phyloP scores from a whole-genome alignment of 1,140 invertebrate species.

The Holotrichia oblita region DNA sequence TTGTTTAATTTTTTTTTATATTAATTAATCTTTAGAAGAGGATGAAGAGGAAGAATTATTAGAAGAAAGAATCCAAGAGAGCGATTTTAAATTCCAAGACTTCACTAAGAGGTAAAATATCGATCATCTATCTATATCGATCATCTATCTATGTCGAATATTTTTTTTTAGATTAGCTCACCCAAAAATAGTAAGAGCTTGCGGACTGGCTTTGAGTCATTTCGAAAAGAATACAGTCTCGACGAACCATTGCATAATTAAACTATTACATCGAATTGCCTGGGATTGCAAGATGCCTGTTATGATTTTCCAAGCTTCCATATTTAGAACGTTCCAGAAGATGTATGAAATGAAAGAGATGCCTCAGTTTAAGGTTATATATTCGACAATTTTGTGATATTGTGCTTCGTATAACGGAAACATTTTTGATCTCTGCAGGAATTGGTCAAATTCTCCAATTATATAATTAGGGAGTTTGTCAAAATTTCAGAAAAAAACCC shows the following conservation, averaged over 20 bases:
- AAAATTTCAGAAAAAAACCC: constrained; percentile 81
- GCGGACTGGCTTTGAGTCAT: constrained; percentile 74
- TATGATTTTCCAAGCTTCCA: constrained; percentile 89
- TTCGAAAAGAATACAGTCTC: constrained; percentile 80
- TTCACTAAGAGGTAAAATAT: constrained; percentile 75
- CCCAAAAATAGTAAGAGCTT: constrained; percentile 81
- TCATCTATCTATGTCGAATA: too few relatives aligned
- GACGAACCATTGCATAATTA: constrained; percentile 86
- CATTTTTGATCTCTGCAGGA: constrained; percentile 63
- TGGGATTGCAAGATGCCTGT: constrained; percentile 84
- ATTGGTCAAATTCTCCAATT: constrained; percentile 81
- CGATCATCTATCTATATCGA: too few relatives aligned
- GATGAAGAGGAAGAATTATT: constrained; percentile 51
- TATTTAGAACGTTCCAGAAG: constrained; percentile 86
- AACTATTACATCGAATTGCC: constrained; percentile 91
- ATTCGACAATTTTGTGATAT: too few relatives aligned
- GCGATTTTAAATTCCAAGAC: constrained; percentile 83
- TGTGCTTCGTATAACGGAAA: too few relatives aligned
- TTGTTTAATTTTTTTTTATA: too few relatives aligned
- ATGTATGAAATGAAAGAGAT: constrained; percentile 71
- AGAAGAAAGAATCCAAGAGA: constrained; percentile 65
- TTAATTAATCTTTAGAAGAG: background rate
- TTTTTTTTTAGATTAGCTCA: constrained; percentile 75
- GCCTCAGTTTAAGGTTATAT: constrained; percentile 68
- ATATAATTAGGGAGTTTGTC: constrained; percentile 84